These are phyloP conservation scores for Pollenia griseotomentosa DNA, from an alignment of 2,888 invertebrate genomes.

Conservation along the genomic window DNA sequence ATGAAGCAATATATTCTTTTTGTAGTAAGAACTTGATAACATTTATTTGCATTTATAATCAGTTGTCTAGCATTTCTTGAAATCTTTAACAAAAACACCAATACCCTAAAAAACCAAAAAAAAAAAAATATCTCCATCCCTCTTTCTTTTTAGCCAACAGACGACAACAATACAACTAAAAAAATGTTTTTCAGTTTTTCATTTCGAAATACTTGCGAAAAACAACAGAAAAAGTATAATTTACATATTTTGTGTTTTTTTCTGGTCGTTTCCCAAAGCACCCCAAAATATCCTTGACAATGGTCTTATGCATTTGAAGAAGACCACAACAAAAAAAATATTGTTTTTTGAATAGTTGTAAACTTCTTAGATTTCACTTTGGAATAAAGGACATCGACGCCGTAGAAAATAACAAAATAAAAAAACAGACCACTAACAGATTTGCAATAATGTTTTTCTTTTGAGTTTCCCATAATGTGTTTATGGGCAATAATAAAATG, in stretches of 20 bases:
- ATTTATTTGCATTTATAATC: constrained; percentile 47
- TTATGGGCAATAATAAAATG: constrained; percentile 34
- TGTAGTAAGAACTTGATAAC: constrained; percentile 7
- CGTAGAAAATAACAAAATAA: neutral
- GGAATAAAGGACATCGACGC: constrained; percentile 13
- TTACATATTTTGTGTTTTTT: neutral
- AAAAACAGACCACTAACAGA: constrained; percentile 45
- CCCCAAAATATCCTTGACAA: constrained; percentile 57
- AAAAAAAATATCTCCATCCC: neutral
- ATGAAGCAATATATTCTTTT: constrained; percentile 7
- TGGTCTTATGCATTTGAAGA: neutral
- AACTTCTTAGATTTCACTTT: constrained; percentile 9
- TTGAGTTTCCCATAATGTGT: constrained; percentile 26
- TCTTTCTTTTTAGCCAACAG: no score
- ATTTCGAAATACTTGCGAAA: no score
- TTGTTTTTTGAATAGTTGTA: constrained; percentile 6
- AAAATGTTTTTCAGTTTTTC: no score
- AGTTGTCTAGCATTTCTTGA: constrained; percentile 34
- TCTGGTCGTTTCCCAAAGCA: neutral
- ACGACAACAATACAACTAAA: no score
- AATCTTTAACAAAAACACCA: constrained; percentile 32
- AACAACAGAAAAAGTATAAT: no score
- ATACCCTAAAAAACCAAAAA: constrained; percentile 6
- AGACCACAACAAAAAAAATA: neutral
- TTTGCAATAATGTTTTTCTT: constrained; percentile 19